Evolutionary conservation across 2,113 vertebrate species (phyloP), one percentile per base, ranked within the genome.

Genomic region (Bombycilla garrulus): DNA sequence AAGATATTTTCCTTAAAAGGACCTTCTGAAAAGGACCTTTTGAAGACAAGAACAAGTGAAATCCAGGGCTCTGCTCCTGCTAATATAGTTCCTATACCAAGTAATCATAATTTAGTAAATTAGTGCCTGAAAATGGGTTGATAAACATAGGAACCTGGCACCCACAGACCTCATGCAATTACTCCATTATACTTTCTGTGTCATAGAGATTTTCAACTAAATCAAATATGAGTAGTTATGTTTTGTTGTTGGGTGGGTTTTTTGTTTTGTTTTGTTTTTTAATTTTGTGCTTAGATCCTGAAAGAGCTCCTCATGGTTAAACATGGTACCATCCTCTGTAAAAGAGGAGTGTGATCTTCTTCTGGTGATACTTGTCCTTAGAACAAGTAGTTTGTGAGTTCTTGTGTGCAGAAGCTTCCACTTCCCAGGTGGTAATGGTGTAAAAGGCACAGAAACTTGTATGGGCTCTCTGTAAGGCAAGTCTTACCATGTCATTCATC

Each of bases 81-180:
- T 97, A 81, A 87, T 57, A 57, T 40, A 69, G 74, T 61, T 89
- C 72, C 50, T 81, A 95, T 94, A 94, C 64, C 10, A 45, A 92
- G 36, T 80, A 80, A 94, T 96, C 80, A 92, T 91, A 26, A 91
- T 95, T 89, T 96, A 64, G 54, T 89, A 85, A 87, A 91, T 95
- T 79, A 84, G 85, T 67, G 72, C n/a, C 53, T 88, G 69, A 83
- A 88, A 94, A 90, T 83, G 85, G 54, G 35, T 77, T 92, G 45
- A 70, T 53, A 60, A 81, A 86, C 65, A 13, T 48, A 20, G 40
- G 71, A 69, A 82, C 28, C 26, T 81, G 60, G 53, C 40, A 76
- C 62, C n/a, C 47, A 42, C 54, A 69, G 40, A 48, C 31, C n/a
- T 54, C 25, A 42, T 62, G 35, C 21, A 77, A 76, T 90, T 69